phyloP scores from a whole-genome alignment of 2,888 invertebrate genomes.

The Polyommatus iphigenia region DNA sequence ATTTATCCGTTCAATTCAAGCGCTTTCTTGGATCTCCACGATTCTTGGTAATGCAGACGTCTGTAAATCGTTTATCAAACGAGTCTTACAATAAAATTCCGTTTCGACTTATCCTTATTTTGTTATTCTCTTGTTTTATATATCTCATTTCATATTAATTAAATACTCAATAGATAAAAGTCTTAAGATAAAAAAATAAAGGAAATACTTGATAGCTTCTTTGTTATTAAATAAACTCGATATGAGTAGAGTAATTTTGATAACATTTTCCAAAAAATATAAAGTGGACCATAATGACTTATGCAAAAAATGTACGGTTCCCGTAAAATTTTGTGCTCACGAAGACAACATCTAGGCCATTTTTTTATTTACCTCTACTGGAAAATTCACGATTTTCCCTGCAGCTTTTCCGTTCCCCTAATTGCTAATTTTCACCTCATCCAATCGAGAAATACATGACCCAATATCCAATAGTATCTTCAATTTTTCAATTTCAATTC shows the following conservation, averaged over 20 bases:
- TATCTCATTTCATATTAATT: neutral
- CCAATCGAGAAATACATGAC: slow-evolving; percentile 15
- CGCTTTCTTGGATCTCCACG: neutral
- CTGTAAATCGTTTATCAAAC: neutral
- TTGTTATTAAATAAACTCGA: neutral
- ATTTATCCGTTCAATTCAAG: slow-evolving; percentile 1
- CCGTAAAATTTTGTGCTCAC: neutral
- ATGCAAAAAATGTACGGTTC: too few relatives aligned
- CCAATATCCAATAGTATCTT: neutral
- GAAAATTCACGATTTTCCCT: neutral
- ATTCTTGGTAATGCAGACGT: neutral
- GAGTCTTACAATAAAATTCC: neutral
- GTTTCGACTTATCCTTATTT: neutral
- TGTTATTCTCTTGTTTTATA: neutral
- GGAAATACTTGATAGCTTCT: neutral
- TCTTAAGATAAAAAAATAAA: neutral
- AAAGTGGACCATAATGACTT: neutral
- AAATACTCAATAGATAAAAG: neutral
- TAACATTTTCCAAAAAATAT: neutral
- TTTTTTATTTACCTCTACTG: neutral
- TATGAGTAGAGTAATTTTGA: neutral
- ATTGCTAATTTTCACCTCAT: neutral
- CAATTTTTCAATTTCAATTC: slow-evolving; percentile 7
- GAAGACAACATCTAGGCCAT: neutral
- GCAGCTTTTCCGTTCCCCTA: neutral